Conservation (phyloP, 2,888 invertebrate species). For the Synergus itoensis region DNA sequence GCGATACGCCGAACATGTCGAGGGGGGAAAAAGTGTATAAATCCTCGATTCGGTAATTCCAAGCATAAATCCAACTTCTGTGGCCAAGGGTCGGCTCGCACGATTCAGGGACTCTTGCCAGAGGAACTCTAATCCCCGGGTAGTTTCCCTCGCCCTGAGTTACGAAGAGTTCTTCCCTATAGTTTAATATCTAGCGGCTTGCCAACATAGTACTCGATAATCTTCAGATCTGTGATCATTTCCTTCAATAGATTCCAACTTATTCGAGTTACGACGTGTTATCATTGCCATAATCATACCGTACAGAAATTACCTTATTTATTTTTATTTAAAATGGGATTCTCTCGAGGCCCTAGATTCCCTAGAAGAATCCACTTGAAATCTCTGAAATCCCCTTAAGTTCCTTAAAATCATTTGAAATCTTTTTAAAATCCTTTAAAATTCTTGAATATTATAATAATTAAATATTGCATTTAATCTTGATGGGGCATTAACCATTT, state of each 20-base stretch:
- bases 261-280: not conserved
- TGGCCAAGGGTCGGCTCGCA: constrained; percentile 67
- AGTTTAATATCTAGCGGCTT: constrained; percentile 58
- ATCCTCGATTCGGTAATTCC: constrained; percentile 75
- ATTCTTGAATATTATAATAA: too few species aligned
- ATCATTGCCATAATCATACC: not conserved
- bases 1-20: constrained; percentile 45
- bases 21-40: constrained; percentile 65
- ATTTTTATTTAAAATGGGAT: too few species aligned
- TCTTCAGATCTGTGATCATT: constrained; percentile 57
- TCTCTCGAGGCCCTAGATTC: too few species aligned
- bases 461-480: too few species aligned
- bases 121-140: constrained; percentile 73
- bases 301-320: too few species aligned
- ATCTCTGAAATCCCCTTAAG: too few species aligned
- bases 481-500: too few species aligned
- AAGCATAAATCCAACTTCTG: constrained; percentile 75
- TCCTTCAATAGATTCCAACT: constrained; percentile 53
- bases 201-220: constrained; percentile 61
- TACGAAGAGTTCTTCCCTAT: constrained; percentile 53
- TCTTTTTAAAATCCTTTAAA: too few species aligned
- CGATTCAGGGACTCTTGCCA: constrained; percentile 75
- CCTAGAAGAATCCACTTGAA: too few species aligned
- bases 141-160: constrained; percentile 58
- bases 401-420: too few species aligned